These are phyloP conservation scores for Acromyrmex charruanus DNA, from an alignment of 1,140 invertebrate genomes.

Conservation along the genomic window DNA sequence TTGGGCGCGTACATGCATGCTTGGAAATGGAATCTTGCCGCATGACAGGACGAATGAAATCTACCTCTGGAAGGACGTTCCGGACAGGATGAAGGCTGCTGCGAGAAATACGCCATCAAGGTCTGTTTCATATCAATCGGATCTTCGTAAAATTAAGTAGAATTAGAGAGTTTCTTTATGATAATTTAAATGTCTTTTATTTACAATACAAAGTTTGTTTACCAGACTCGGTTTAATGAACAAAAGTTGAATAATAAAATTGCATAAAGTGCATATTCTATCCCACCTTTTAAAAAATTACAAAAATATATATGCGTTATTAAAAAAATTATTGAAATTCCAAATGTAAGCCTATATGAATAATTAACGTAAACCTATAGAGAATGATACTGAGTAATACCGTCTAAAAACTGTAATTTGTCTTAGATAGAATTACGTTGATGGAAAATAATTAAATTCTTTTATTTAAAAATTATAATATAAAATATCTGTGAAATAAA, in stretches of 20 bases:
- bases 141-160: conserved; percentile 30
- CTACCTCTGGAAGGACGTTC: conserved; percentile 26
- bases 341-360: background rate
- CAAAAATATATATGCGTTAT: background rate
- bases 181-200: background rate
- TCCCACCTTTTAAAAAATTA: background rate
- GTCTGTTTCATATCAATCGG: conserved; percentile 21
- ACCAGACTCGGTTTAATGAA: background rate
- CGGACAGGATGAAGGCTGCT: background rate
- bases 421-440: background rate
- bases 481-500: background rate
- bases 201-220: too few relatives aligned
- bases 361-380: conserved; percentile 7
- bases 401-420: background rate
- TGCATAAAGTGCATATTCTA: background rate
- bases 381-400: background rate
- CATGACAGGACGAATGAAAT: conserved; percentile 36
- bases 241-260: conserved; percentile 4
- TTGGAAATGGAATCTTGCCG: conserved; percentile 35
- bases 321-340: background rate
- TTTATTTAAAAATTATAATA: background rate
- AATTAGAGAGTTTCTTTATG: conserved; percentile 23
- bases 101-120: conserved; percentile 20
- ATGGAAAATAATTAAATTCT: background rate
- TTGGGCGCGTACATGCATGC: background rate